phyloP scores from a whole-genome alignment of 2,113 vertebrate genomes.

The Nansenia antarctica region DNA sequence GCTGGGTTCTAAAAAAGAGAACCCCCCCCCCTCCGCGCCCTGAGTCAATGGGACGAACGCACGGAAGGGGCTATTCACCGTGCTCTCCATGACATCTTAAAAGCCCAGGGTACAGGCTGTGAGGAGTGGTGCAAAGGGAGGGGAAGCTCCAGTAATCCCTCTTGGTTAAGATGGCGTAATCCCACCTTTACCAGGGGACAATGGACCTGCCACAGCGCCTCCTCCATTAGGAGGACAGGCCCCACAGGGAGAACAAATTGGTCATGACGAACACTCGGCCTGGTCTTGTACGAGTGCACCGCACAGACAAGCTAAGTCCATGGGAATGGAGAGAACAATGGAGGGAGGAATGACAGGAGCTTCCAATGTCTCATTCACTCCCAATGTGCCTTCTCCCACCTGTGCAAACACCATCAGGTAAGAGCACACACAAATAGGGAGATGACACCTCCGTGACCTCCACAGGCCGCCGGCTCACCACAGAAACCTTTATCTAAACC shows the following conservation, averaged over 20 bases:
- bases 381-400: conserved; percentile 37
- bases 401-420: conserved; percentile 53
- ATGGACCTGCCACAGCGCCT: conserved; percentile 28
- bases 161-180: conserved; percentile 40
- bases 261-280: conserved; percentile 25
- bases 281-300: conserved; percentile 10
- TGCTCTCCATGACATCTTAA: conserved; percentile 14
- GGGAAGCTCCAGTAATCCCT: conserved; percentile 44
- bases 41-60: conserved; percentile 20
- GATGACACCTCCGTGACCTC: conserved; percentile 26
- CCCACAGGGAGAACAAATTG: conserved; percentile 30
- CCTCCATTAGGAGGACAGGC: conserved; percentile 18
- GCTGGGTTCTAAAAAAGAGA: conserved; percentile 13
- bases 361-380: conserved; percentile 36
- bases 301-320: conserved; percentile 33
- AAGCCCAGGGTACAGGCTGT: conserved; percentile 23
- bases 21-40: neutral
- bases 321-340: conserved; percentile 39
- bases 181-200: conserved; percentile 39
- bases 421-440: conserved; percentile 10
- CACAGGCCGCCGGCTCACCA: too few relatives aligned
- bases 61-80: neutral
- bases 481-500: conserved; percentile 26
- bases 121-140: conserved; percentile 16
- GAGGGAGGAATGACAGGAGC: conserved; percentile 18